Conservation (phyloP, 2,888 invertebrate species). For the Ypsolopha scabrella region DNA sequence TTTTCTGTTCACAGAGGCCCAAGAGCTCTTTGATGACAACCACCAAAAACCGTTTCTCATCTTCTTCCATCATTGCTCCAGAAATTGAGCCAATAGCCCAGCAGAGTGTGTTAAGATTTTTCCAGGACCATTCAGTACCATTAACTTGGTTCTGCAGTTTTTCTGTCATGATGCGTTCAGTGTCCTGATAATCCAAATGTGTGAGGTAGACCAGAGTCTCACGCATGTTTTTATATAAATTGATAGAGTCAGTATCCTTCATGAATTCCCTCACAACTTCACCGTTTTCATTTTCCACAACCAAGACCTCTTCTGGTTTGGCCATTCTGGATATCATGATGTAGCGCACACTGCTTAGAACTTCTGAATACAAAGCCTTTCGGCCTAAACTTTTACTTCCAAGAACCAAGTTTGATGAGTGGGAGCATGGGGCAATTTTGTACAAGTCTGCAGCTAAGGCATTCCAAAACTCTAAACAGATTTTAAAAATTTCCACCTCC, state of each 20-base stretch:
- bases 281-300: slow-evolving; percentile 99
- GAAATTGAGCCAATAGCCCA: slow-evolving; percentile 99
- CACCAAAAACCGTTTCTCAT: slow-evolving; percentile 98
- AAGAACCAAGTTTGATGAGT: slow-evolving; percentile 48
- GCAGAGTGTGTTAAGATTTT: slow-evolving; percentile 98
- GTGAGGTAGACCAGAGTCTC: slow-evolving; percentile 98
- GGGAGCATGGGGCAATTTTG: slow-evolving; percentile 82
- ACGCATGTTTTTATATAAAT: slow-evolving; percentile 99
- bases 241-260: slow-evolving; percentile 99
- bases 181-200: slow-evolving; percentile 97
- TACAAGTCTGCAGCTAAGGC: slow-evolving; percentile 93
- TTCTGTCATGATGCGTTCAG: slow-evolving; percentile 98
- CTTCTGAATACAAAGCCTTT: slow-evolving; percentile 81
- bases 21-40: slow-evolving; percentile 98
- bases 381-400: slow-evolving; percentile 67
- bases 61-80: slow-evolving; percentile 99
- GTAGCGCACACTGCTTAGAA: slow-evolving; percentile 89
- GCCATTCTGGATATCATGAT: slow-evolving; percentile 99
- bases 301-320: slow-evolving; percentile 98
- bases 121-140: slow-evolving; percentile 99
- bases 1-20: slow-evolving; percentile 97
- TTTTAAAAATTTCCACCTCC: slow-evolving; percentile 99
- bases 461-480: slow-evolving; percentile 99
- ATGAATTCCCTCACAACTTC: slow-evolving; percentile 99
- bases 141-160: slow-evolving; percentile 98